Evolutionary conservation across 1,140 invertebrate species (phyloP).

Genomic region (Halictus rubicundus): DNA sequence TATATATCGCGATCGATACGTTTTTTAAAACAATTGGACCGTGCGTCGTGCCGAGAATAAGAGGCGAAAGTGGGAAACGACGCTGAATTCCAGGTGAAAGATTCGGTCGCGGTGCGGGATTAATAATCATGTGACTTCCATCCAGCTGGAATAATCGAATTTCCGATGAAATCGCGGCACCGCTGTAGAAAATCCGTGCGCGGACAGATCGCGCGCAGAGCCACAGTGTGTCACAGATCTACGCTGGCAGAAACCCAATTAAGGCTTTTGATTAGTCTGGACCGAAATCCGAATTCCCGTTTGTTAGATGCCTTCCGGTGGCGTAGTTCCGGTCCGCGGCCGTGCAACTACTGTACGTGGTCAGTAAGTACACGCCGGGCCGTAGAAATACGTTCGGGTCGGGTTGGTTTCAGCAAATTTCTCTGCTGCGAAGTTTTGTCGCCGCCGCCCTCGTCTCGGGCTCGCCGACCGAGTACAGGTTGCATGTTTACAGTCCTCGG

Average conservation of each 20-base stretch:
- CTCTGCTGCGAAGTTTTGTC: constrained; percentile 41
- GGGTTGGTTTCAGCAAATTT: constrained; percentile 45
- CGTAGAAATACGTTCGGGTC: constrained; percentile 7
- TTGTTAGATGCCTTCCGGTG: constrained; percentile 45
- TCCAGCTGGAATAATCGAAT: constrained; percentile 20
- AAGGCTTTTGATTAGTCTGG: constrained; percentile 63
- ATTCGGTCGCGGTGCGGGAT: not conserved
- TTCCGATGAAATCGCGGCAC: constrained; percentile 5
- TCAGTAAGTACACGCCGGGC: constrained; percentile 32
- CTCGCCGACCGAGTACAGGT: not conserved
- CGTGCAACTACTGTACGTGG: constrained; percentile 44
- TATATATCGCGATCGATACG: no score
- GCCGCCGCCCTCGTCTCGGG: not conserved
- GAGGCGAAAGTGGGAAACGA: no score
- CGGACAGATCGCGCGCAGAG: constrained; percentile 28
- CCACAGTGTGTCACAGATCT: constrained; percentile 30
- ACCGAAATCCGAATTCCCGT: constrained; percentile 46
- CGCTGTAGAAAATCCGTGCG: constrained; percentile 12
- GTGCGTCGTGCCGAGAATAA: no score
- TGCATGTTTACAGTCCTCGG: constrained; percentile 3
- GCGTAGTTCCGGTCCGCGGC: constrained; percentile 22
- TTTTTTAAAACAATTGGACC: no score
- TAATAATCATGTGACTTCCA: constrained; percentile 15
- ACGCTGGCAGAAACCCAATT: constrained; percentile 60
- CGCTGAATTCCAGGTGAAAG: not conserved